phyloP scores from a whole-genome alignment of 1,140 invertebrate genomes.

The Zaprionus nigranus region DNA sequence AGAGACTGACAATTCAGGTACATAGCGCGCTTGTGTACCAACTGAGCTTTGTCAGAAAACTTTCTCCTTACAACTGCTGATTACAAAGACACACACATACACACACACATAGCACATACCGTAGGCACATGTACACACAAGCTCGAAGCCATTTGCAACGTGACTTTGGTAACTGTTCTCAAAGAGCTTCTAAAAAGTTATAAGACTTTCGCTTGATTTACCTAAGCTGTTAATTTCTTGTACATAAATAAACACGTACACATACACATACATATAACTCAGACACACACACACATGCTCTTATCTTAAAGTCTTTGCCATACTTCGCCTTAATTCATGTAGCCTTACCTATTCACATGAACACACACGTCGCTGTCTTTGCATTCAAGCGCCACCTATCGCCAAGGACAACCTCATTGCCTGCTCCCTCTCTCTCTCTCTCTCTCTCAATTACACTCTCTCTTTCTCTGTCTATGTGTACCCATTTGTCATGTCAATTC shows the following conservation, averaged over 20 bases:
- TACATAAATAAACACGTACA: constrained; percentile 15
- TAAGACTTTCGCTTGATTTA: constrained; percentile 47
- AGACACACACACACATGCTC: constrained; percentile 2
- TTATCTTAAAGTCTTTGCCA: constrained; percentile 1
- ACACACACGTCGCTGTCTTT: constrained; percentile 18
- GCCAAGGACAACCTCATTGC: constrained; percentile 33
- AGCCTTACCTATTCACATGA: constrained; percentile 20
- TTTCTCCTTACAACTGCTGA: constrained; percentile 6
- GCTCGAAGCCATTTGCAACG: constrained; percentile 53
- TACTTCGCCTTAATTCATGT: constrained; percentile 25
- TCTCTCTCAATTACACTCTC: constrained; percentile 7
- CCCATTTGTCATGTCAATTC: constrained; percentile 29
- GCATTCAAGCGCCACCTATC: constrained; percentile 48
- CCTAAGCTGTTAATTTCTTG: constrained; percentile 46
- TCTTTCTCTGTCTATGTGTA: constrained; percentile 2
- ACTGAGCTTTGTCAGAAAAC: constrained; percentile 10
- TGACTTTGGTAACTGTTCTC: constrained; percentile 41
- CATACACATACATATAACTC: constrained; percentile 7
- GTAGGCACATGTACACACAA: constrained; percentile 9
- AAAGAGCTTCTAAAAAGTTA: constrained; percentile 35
- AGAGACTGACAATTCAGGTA: constrained; percentile 4
- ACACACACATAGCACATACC: constrained; percentile 19
- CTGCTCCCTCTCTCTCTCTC: constrained; percentile 29
- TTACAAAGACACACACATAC: constrained; percentile 34
- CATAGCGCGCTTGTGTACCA: constrained; percentile 14